A percentile compares a stretch with the other conserved stretches of the same genome.
Evolutionary conservation across 2,888 invertebrate genomes (phyloP).

Genomic region (Lysandra coridon): DNA sequence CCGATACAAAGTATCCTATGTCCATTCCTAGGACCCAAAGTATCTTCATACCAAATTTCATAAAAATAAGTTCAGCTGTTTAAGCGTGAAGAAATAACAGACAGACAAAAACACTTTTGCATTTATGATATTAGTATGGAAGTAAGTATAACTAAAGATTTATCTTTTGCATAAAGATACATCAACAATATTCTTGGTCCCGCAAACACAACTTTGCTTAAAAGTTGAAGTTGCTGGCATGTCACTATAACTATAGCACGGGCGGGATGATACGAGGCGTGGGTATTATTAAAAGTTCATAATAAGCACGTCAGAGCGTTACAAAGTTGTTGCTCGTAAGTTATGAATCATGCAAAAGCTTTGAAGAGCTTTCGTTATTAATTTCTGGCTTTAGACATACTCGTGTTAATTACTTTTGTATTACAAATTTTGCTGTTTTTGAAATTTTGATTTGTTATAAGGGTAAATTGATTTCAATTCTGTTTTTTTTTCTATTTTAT

Average conservation of each 20-base stretch:
- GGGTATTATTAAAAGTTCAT: constrained; percentile 29
- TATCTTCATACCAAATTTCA: too few species aligned
- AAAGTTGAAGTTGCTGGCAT: constrained; percentile 9
- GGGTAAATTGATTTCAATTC: too few species aligned
- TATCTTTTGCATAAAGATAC: background rate
- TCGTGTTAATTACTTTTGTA: constrained; percentile 9
- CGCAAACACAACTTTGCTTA: background rate
- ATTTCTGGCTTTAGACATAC: constrained; percentile 18
- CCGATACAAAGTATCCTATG: too few species aligned
- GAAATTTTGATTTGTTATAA: background rate
- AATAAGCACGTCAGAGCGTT: constrained; percentile 27
- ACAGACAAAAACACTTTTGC: too few species aligned
- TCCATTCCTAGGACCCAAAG: too few species aligned
- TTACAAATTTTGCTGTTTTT: background rate
- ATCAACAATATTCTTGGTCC: background rate
- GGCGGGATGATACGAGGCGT: constrained; percentile 8
- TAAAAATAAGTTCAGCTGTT: too few species aligned
- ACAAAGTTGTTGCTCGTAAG: constrained; percentile 30
- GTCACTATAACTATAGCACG: constrained; percentile 1
- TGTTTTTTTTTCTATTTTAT: too few species aligned
- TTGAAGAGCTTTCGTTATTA: constrained; percentile 29
- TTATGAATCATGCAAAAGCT: constrained; percentile 28
- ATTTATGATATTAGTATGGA: too few species aligned
- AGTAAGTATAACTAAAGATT: background rate
- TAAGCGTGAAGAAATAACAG: too few species aligned